phyloP scores from a whole-genome alignment of 37 sponge, comb jelly and placozoan species.

The Chondrosia reniformis region DNA sequence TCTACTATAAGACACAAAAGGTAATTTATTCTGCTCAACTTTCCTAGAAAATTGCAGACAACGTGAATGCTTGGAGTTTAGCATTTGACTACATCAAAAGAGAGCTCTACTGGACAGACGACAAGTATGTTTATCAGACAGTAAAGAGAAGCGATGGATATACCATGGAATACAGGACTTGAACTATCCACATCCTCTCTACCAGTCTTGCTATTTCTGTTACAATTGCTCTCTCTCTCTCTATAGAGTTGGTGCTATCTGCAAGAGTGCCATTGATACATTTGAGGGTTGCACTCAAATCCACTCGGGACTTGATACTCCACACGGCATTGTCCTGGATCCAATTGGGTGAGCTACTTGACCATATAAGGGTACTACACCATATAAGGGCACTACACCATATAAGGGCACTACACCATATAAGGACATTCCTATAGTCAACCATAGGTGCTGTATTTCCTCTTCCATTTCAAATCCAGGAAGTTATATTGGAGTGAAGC shows the following conservation, averaged over 20 bases:
- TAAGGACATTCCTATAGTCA: too few species aligned
- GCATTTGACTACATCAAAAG: constrained; percentile 43
- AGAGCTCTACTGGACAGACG: constrained; percentile 58
- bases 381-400: too few species aligned
- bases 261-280: neutral
- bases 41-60: neutral
- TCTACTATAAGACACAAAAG: constrained; percentile 5
- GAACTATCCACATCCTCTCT: too few species aligned
- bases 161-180: too few species aligned
- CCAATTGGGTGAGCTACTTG: constrained; percentile 28
- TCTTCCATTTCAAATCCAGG: constrained; percentile 13
- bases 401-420: too few species aligned
- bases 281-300: neutral
- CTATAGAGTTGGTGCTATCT: constrained; percentile 21
- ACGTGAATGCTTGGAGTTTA: constrained; percentile 35
- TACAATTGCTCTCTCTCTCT: neutral
- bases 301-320: constrained; percentile 12
- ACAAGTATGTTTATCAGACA: constrained; percentile 38
- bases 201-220: too few species aligned
- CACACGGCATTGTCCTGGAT: constrained; percentile 37
- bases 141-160: too few species aligned
- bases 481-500: constrained; percentile 40
- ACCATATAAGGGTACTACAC: too few species aligned
- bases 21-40: neutral
- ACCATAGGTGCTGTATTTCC: too few species aligned